phyloP scores from a whole-genome alignment of 2,888 invertebrate species.

The Cephus spinipes region DNA sequence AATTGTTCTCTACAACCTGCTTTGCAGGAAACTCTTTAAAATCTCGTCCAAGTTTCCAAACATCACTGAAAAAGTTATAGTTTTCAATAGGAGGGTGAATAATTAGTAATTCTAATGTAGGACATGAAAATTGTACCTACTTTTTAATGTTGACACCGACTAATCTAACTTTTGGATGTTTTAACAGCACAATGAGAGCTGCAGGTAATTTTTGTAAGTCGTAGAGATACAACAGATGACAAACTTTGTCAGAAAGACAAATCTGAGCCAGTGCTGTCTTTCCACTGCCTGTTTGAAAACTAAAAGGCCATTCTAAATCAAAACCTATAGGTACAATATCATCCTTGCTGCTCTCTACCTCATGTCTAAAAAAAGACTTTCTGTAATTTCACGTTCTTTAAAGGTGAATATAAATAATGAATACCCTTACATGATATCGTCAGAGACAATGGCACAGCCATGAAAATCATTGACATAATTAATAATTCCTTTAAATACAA shows the following conservation, averaged over 20 bases:
- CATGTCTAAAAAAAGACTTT: constrained; percentile 50
- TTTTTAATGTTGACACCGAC: constrained; percentile 76
- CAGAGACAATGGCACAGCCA: constrained; percentile 54
- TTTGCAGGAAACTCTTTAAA: constrained; percentile 70
- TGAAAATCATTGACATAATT: constrained; percentile 52
- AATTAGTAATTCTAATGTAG: neutral
- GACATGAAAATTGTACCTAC: constrained; percentile 59
- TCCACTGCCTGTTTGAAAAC: constrained; percentile 71
- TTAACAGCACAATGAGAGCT: constrained; percentile 69
- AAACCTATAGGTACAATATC: constrained; percentile 71
- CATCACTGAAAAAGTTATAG: constrained; percentile 68
- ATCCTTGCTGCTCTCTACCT: constrained; percentile 52
- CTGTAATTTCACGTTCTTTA: constrained; percentile 14
- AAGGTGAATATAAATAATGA: constrained; percentile 8
- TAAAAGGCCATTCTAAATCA: constrained; percentile 78
- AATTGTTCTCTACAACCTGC: constrained; percentile 69
- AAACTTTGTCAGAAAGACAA: constrained; percentile 69
- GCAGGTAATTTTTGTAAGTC: constrained; percentile 71
- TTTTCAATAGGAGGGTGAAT: constrained; percentile 1
- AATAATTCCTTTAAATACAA: constrained; percentile 51
- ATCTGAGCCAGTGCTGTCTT: constrained; percentile 75
- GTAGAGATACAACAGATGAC: constrained; percentile 72
- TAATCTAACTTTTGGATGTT: constrained; percentile 71
- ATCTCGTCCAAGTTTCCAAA: constrained; percentile 74
- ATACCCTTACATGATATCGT: constrained; percentile 54